Percentiles rank a stretch among this genome's conserved stretches.
Conservation (phyloP, 1,140 invertebrate species). For the Anadara kagoshimensis region DNA sequence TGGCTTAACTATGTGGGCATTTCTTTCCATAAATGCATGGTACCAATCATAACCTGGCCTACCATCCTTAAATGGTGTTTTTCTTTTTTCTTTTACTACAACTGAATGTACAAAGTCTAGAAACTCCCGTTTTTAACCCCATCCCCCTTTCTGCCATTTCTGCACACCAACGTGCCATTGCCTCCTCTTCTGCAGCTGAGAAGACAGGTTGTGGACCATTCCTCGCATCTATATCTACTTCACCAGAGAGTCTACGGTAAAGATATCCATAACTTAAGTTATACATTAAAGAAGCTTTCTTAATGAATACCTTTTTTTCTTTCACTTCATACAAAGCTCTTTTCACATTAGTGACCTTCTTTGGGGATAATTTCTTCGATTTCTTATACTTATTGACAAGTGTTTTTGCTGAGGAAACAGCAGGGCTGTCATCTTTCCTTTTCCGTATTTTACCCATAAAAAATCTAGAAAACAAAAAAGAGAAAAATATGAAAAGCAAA, state of each 20-base stretch:
- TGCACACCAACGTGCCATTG: slow-evolving; percentile 30
- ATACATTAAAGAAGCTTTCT: slow-evolving; percentile 19
- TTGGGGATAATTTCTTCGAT: too few species aligned
- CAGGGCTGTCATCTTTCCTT: too few species aligned
- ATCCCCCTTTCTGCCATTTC: slow-evolving; percentile 43
- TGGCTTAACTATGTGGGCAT: background rate
- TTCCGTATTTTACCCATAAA: too few species aligned
- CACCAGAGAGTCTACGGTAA: slow-evolving; percentile 17
- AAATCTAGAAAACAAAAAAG: too few species aligned
- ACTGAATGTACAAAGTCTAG: slow-evolving; percentile 34
- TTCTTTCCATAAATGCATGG: slow-evolving; percentile 16
- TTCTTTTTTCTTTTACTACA: slow-evolving; percentile 28
- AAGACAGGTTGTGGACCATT: slow-evolving; percentile 32
- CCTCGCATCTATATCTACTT: slow-evolving; percentile 21
- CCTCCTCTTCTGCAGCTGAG: slow-evolving; percentile 25
- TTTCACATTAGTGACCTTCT: too few species aligned
- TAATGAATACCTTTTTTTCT: slow-evolving; percentile 18
- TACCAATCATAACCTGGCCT: slow-evolving; percentile 15
- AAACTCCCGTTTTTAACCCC: slow-evolving; percentile 36
- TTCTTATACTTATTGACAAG: too few species aligned
- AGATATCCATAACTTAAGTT: slow-evolving; percentile 26
- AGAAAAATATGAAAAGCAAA: too few species aligned
- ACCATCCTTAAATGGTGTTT: slow-evolving; percentile 27
- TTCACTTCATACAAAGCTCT: too few species aligned
- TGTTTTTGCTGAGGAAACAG: too few species aligned